Conservation (phyloP, 1,140 invertebrate genomes). For the Antheraea mylitta region DNA sequence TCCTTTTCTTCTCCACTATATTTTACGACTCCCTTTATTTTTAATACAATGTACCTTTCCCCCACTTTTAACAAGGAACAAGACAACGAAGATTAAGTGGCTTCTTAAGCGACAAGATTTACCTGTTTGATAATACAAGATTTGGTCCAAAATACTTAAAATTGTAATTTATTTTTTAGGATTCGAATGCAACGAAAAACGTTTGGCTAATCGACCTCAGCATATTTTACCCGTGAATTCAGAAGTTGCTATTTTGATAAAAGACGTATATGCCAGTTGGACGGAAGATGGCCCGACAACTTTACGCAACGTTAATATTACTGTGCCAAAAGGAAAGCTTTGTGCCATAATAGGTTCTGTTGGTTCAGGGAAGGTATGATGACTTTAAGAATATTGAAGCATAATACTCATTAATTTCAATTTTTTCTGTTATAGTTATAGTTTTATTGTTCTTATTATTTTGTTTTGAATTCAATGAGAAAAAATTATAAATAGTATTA, state of each 20-base stretch:
- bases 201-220: conserved; percentile 37
- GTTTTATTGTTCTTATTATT: too few relatives aligned
- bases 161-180: conserved; percentile 36
- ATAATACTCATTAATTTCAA: neutral
- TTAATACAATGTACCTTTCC: too few relatives aligned
- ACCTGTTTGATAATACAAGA: too few relatives aligned
- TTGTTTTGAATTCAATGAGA: too few relatives aligned
- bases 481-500: too few relatives aligned
- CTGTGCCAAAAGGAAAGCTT: conserved; percentile 84
- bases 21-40: too few relatives aligned
- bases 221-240: conserved; percentile 35
- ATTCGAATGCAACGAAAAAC: conserved; percentile 64
- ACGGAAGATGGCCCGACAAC: conserved; percentile 64
- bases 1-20: too few relatives aligned
- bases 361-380: conserved; percentile 86
- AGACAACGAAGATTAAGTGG: too few relatives aligned
- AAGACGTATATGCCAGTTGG: conserved; percentile 81
- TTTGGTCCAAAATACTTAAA: neutral
- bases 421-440: neutral
- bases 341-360: conserved; percentile 89
- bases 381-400: neutral
- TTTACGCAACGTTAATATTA: conserved; percentile 81
- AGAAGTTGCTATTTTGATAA: conserved; percentile 57
- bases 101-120: too few relatives aligned
- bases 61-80: too few relatives aligned